Base-by-base conservation (phyloP, 53 echinoderm and acorn worm species). In the Paracentrotus lividus region DNA sequence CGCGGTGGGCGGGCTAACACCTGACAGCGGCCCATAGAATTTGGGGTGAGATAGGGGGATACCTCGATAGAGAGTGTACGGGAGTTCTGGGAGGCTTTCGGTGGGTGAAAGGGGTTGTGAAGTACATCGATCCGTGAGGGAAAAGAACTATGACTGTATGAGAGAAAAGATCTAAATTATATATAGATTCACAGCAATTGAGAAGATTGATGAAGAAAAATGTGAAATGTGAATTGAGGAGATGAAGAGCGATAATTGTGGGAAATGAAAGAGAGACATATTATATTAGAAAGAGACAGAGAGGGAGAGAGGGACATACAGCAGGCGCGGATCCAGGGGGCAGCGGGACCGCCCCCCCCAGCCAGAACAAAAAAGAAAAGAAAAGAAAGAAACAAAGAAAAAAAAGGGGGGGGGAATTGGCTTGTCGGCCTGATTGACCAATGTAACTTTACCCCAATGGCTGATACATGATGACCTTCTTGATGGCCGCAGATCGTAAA, bases 1-100 rank as follows among this genome's bases (percentile, higher is more conserved):
- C 81, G 81, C 26, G 81, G 81, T 81, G 81, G 81, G 81, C 81
- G 81, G 81, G 45, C 42, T 45, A 12, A 9, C 81, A 81, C 49
- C 81, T 81, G 81, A 81, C 81, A 81, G 81, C 81, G 81, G 81
- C 47, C 45, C 81, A 81, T 81, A 45, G 81, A 81, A 81, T n/a
- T 81, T 45, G 33, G 27, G 10, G 47, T 47, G 47, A 45, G 45
- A 45, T 47, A 2, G n/a, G 31, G 36, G 36, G 47, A 47, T 45
- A n/a, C 8, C 47, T 44, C 47, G 47, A 81, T 26, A 81, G 81
- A 81, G 27, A 81, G 10, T n/a, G 45, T 47, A 47, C 26, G 8
- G 49, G 45, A 47, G 81, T 81, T 47, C 26, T 14, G 81, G 81
- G 40, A 72, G 81, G 81, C 81, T 81, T 26, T 81, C 81, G 47